phyloP scores from a whole-genome alignment of 2,888 invertebrate genomes.

The Anoncus sp. region DNA sequence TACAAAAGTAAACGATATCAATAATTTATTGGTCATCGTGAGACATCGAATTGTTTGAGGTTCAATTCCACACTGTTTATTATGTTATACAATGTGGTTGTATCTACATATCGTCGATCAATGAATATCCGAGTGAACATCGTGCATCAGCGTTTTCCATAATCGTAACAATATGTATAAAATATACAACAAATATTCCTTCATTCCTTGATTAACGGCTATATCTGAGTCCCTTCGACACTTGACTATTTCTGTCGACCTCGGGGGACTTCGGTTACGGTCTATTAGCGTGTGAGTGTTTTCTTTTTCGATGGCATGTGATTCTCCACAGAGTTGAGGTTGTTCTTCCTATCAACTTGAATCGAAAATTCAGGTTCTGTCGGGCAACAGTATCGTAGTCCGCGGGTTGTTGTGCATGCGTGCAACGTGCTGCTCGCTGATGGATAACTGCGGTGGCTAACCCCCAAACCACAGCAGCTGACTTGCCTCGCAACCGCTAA shows the following conservation, averaged over 20 bases:
- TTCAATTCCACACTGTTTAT: too few species aligned
- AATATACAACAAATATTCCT: slow-evolving; percentile 13
- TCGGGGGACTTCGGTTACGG: neutral
- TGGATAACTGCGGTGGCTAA: slow-evolving; percentile 29
- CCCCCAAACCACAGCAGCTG: slow-evolving; percentile 55
- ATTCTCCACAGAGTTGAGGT: slow-evolving; percentile 16
- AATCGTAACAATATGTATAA: too few species aligned
- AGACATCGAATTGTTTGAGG: too few species aligned
- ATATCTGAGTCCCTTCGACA: slow-evolving; percentile 20
- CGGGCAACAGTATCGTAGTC: neutral
- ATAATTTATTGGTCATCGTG: too few species aligned
- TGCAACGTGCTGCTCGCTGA: slow-evolving; percentile 22
- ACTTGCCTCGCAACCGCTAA: slow-evolving; percentile 59
- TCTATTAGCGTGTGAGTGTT: neutral
- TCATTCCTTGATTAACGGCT: slow-evolving; percentile 14
- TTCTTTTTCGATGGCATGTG: slow-evolving; percentile 9
- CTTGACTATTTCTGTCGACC: neutral
- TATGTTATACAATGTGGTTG: too few species aligned
- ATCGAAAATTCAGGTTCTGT: slow-evolving; percentile 4
- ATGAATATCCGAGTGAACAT: too few species aligned
- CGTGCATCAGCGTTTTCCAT: too few species aligned
- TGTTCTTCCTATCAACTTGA: slow-evolving; percentile 22
- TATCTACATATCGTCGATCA: too few species aligned
- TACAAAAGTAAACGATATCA: too few species aligned
- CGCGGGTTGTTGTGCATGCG: neutral